phyloP scores from a whole-genome alignment of 2,797 vertebrate species.

The Falco columbarius region DNA sequence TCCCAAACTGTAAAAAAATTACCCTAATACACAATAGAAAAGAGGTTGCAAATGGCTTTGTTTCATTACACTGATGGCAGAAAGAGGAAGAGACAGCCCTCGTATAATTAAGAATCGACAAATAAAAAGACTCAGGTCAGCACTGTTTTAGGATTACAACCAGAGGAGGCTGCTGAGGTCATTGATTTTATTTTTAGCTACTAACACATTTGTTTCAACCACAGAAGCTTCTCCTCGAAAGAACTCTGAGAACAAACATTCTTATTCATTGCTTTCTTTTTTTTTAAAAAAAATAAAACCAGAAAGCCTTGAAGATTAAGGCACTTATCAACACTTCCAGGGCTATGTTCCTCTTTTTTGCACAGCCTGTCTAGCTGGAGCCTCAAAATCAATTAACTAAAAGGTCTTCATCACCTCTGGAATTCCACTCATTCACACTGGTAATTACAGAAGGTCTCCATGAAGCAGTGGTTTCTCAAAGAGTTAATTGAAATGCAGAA shows the following conservation, averaged over 20 bases:
- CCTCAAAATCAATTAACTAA: constrained; percentile 50
- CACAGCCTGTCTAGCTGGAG: neutral
- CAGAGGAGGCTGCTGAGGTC: neutral
- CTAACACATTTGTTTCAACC: constrained; percentile 13
- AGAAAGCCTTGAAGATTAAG: constrained; percentile 42
- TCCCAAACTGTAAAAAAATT: neutral
- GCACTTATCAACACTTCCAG: constrained; percentile 38
- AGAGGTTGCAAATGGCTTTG: neutral
- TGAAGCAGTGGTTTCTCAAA: constrained; percentile 42
- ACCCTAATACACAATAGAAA: neutral
- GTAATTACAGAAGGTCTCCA: constrained; percentile 51
- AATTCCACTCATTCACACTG: constrained; percentile 33
- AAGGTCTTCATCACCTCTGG: constrained; percentile 51
- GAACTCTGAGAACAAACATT: constrained; percentile 8
- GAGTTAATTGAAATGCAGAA: constrained; percentile 59
- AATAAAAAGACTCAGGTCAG: neutral
- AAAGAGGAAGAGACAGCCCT: neutral
- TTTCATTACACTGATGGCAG: neutral
- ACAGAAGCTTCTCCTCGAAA: constrained; percentile 25
- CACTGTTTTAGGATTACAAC: neutral
- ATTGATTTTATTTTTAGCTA: constrained; percentile 43
- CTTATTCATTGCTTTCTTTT: constrained; percentile 19
- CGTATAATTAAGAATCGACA: constrained; percentile 6
- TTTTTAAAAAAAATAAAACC: neutral
- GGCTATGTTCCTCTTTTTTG: neutral